These are phyloP conservation scores for Agrotis clavis DNA, from an alignment of 2,888 invertebrate genomes.

Conservation along the genomic window DNA sequence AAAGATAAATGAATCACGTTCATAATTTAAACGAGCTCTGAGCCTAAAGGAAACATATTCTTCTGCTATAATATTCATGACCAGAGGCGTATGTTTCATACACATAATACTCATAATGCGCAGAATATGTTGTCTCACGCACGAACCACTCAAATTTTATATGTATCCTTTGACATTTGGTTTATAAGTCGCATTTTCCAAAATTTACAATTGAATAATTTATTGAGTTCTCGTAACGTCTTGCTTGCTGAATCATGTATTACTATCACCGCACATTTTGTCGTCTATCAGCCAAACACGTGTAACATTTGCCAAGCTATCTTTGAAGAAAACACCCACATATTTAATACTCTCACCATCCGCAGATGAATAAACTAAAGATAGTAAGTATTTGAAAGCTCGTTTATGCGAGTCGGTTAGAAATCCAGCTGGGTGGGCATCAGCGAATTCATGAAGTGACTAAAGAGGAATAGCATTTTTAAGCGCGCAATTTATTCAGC, in stretches of 20 bases:
- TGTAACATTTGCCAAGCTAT: constrained; percentile 12
- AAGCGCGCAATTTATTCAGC: constrained; percentile 79
- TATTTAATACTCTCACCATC: constrained; percentile 25
- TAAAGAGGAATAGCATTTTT: constrained; percentile 80
- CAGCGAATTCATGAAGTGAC: constrained; percentile 80
- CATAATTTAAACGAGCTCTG: constrained; percentile 63
- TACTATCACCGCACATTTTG: constrained; percentile 3
- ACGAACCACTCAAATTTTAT: constrained; percentile 30
- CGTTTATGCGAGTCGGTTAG: constrained; percentile 51
- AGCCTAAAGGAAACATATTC: constrained; percentile 60
- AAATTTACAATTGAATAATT: constrained; percentile 6
- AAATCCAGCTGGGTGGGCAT: constrained; percentile 70
- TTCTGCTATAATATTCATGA: constrained; percentile 67
- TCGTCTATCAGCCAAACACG: constrained; percentile 2
- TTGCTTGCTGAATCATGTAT: neutral
- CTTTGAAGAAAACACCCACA: constrained; percentile 7
- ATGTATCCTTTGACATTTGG: constrained; percentile 16
- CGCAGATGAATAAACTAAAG: constrained; percentile 38
- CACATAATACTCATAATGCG: constrained; percentile 50
- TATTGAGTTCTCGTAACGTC: neutral
- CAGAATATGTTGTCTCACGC: constrained; percentile 33
- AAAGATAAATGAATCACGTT: constrained; percentile 65
- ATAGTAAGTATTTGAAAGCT: constrained; percentile 35
- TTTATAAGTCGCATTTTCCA: constrained; percentile 6
- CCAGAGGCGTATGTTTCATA: constrained; percentile 47